Conservation (phyloP, 1,140 invertebrate species). For the Listronotus bonariensis region DNA sequence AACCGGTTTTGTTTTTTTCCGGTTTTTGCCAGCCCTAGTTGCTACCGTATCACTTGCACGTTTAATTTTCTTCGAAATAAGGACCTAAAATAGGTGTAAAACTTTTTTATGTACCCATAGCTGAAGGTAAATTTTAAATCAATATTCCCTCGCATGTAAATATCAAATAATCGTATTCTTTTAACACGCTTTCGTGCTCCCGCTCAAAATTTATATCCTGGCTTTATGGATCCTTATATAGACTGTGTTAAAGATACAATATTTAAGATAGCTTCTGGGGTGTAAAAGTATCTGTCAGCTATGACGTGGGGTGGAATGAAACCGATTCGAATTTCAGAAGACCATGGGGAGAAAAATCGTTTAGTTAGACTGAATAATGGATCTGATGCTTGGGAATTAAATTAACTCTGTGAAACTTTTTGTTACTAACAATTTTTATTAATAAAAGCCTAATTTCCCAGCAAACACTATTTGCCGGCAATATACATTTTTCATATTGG, state of each 20-base stretch:
- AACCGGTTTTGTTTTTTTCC: too few species aligned
- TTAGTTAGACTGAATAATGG: constrained; percentile 18
- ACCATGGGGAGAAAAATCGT: constrained; percentile 37
- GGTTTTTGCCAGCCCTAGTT: too few species aligned
- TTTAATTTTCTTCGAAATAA: too few species aligned
- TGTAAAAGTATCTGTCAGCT: constrained; percentile 40
- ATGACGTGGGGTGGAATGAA: constrained; percentile 17
- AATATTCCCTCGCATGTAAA: constrained; percentile 2
- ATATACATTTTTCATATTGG: too few species aligned
- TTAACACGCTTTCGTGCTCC: not conserved
- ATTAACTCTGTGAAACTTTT: too few species aligned
- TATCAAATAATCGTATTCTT: not conserved
- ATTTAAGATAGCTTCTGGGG: constrained; percentile 38
- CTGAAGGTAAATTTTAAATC: constrained; percentile 1
- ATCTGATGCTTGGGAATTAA: too few species aligned
- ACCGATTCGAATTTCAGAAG: constrained; percentile 36
- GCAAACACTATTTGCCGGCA: too few species aligned
- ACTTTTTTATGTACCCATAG: too few species aligned
- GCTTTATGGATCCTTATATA: constrained; percentile 10
- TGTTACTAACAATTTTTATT: too few species aligned
- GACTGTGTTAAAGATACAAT: constrained; percentile 36
- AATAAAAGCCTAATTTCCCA: too few species aligned
- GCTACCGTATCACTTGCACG: too few species aligned
- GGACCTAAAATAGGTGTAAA: too few species aligned
- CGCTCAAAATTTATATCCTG: constrained; percentile 9